Conservation (phyloP, 2,113 vertebrate species). For the Lucifuga dentata region DNA sequence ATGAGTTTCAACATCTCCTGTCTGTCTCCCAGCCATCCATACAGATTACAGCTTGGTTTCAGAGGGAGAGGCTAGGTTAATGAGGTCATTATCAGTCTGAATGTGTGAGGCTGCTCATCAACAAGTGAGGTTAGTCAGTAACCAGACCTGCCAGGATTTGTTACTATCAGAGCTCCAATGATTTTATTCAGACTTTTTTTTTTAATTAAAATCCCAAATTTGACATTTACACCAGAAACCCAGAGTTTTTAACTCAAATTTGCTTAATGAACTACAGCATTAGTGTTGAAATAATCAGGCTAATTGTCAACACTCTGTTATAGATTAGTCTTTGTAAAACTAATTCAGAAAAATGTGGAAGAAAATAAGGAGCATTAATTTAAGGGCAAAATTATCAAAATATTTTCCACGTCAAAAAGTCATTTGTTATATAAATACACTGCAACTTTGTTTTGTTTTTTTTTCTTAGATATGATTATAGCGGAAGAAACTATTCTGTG, state of each 20-base stretch:
- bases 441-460: no score
- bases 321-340: no score
- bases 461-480: no score
- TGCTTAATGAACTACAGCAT: background rate
- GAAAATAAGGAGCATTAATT: no score
- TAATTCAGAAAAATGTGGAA: no score
- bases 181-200: no score
- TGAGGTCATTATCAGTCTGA: slow-evolving; percentile 38
- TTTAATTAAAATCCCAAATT: no score
- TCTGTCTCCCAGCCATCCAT: slow-evolving; percentile 54
- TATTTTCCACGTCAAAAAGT: no score
- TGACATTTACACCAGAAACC: no score
- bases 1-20: slow-evolving; percentile 41
- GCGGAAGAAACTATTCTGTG: no score
- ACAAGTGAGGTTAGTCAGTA: slow-evolving; percentile 21
- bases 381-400: no score
- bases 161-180: background rate
- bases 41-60: slow-evolving; percentile 27
- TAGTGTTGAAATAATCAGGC: background rate
- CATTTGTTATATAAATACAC: no score
- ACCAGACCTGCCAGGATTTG: background rate
- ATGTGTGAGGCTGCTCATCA: slow-evolving; percentile 42
- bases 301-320: slow-evolving; percentile 14
- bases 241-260: background rate
- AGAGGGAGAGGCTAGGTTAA: slow-evolving; percentile 20